These are phyloP conservation scores for Antigone vipio DNA, from an alignment of 2,113 vertebrate genomes.

Conservation along the genomic window DNA sequence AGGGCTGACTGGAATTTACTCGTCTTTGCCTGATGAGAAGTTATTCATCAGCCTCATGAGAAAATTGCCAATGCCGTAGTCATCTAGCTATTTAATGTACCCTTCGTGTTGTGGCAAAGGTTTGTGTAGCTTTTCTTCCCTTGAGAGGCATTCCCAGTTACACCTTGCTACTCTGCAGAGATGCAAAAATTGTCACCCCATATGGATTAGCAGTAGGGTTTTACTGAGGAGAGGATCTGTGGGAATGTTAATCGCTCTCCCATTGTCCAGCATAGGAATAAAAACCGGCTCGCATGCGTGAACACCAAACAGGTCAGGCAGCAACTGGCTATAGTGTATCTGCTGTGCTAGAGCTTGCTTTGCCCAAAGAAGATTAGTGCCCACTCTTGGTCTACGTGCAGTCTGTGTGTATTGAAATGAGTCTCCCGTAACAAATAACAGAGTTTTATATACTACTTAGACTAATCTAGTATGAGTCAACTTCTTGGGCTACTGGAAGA, in stretches of 20 bases:
- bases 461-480: not conserved
- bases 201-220: not conserved
- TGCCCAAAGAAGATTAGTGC: not conserved
- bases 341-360: not conserved
- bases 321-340: not conserved
- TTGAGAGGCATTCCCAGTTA: not conserved
- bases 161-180: not conserved
- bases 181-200: not conserved
- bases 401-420: not conserved
- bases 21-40: not conserved
- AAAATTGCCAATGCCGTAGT: not conserved
- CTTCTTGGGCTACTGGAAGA: not conserved
- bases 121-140: not conserved
- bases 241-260: not conserved
- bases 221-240: not conserved
- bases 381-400: rapidly evolving
- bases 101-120: not conserved
- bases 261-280: not conserved
- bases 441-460: not conserved
- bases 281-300: not conserved
- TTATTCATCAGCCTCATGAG: not conserved
- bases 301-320: not conserved
- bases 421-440: not conserved
- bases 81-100: not conserved
- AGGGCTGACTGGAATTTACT: not conserved